Conservation (phyloP, 2,797 vertebrate species). For the Scleropages formosus region DNA sequence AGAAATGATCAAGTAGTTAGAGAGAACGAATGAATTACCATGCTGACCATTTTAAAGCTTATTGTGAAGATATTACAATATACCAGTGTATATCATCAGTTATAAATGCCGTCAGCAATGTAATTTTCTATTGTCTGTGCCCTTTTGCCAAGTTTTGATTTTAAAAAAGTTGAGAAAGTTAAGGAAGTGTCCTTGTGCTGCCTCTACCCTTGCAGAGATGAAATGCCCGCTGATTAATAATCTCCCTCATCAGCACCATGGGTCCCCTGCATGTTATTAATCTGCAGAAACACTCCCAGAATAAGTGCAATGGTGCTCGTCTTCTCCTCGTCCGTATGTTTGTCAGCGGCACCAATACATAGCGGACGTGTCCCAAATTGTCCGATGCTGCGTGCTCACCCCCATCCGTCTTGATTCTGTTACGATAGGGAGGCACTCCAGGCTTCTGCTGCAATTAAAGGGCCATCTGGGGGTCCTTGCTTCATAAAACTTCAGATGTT, state of each 20-base stretch:
- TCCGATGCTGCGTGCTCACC: neutral
- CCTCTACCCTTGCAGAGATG: neutral
- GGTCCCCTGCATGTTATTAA: neutral
- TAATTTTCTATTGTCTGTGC: neutral
- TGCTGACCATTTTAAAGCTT: no score
- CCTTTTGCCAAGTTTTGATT: neutral
- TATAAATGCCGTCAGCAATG: no score
- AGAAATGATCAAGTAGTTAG: no score
- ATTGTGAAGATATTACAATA: no score
- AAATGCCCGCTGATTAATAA: conserved; percentile 12
- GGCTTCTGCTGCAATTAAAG: conserved; percentile 61
- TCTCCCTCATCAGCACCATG: neutral
- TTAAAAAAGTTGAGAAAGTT: neutral
- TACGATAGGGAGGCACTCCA: conserved; percentile 60
- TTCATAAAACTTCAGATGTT: conserved; percentile 43
- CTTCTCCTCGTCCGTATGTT: conserved; percentile 2
- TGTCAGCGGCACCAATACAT: neutral
- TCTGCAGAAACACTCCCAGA: neutral
- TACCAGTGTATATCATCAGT: neutral
- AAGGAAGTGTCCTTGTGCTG: conserved; percentile 10
- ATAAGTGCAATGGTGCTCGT: conserved; percentile 1
- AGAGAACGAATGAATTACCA: no score
- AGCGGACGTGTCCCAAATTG: neutral
- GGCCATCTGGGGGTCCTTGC: conserved; percentile 56
- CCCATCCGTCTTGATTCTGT: conserved; percentile 58